Evolutionary conservation across 1,140 invertebrate genomes (phyloP), one percentile per base, ranked within the genome.

Genomic region (Myzus persicae): DNA sequence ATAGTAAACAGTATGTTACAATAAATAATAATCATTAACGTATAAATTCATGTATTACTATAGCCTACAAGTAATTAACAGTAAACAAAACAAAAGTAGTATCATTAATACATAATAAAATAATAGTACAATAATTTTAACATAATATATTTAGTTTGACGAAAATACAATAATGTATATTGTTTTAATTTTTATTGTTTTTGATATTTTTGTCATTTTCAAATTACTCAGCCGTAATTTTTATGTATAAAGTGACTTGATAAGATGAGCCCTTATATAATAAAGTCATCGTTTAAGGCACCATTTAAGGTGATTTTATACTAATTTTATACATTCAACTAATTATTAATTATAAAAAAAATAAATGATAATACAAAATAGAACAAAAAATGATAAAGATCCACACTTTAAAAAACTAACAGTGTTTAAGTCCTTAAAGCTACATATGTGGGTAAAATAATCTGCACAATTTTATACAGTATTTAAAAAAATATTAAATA

Each of bases 351-450:
- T n/a, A n/a, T n/a, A n/a, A n/a, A 38, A 40, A 92, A 84, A 26
- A 84, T 51, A 38, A 82, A 22, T n/a, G 26, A 6, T 48, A 51
- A 38, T 46, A 92, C 48, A 84, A 54, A 67, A 40, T 18, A 38
- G 2, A 76, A 91, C 31, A 14, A 91, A 46, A 92, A 92, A 26
- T 11, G 54, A 59, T 31, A 67, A 91, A 76, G 48, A 67, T 81
- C 81, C 67, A 93, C 91, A 93, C 76, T 38, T 93, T 93, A 54
- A 92, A 91, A 82, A 44, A 54, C n/a, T 42, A 90, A 7, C 22
- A 91, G 90, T 91, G 90, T 76, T 48, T 51, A n/a, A 82, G 90
- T 91, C 67, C 90, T 82, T 82, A 91, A 81, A 82, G 36, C 22
- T 24, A 90, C 4, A 6, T 40, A 51, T n/a, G 11, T 36, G 36